Evolutionary conservation across 2,113 vertebrate species (phyloP), one percentile per base, ranked within the genome.

Genomic region (Stercorarius parasiticus): DNA sequence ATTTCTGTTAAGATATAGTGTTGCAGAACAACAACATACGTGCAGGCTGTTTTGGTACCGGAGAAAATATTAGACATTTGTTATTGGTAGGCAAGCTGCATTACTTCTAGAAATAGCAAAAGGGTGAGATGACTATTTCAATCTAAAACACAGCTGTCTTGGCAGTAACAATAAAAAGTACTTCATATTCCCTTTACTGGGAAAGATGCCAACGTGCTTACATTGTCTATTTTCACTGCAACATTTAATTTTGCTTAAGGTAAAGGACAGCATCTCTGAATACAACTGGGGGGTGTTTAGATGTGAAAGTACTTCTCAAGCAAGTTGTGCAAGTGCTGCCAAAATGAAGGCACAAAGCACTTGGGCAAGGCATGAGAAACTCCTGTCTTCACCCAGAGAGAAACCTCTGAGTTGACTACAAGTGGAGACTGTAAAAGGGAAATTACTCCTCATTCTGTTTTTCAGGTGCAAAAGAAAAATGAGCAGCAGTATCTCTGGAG

Each of bases 291-390:
- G 56, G 45, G 82, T 95, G 94, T 96, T 97, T 95, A 97, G 97
- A 91, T 76, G 87, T 70, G 61, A 86, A 98, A 97, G 90, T 73
- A 87, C 84, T 85, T 88, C 29, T 50, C 86, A 84, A 95, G 78
- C 88, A 97, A 96, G 91, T 96, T 95, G 95, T 97, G 89, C 92
- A 97, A 97, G 85, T 38, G 61, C 78, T 93, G 86, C 81, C 95
- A 88, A 96, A 96, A 97, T 88, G 80, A 98, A 96, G 76, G 55
- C 93, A 95, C 95, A 97, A 98, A 98, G 86, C 78, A 97, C 86
- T 81, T 91, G 80, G 94, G 91, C 0, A 5, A 97, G 95, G 82
- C 90, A 97, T 15, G 34, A 97, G 96, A 96, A 97, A 92, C 71
- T 56, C 34, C 91, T 66, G 86, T 88, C 76, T 89, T 96, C 81